Conservation (phyloP, 1,140 invertebrate genomes). For the Mylabris phalerata region DNA sequence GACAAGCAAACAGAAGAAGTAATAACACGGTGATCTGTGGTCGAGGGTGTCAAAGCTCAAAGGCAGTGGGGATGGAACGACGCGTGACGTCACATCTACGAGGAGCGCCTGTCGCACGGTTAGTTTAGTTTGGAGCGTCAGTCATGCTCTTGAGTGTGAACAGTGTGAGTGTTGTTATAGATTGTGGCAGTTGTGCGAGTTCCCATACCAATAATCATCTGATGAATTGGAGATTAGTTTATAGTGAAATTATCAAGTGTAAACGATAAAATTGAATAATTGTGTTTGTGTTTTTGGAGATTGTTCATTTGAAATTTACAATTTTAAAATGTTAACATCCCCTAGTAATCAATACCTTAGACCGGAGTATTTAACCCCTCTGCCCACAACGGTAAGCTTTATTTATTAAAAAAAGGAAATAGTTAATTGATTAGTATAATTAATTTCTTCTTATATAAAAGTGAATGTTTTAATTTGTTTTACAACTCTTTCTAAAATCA, state of each 20-base stretch:
- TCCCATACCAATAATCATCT: too few species aligned
- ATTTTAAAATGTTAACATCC: constrained; percentile 66
- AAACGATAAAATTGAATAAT: background rate
- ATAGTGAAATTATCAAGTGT: too few species aligned
- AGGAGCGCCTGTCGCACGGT: constrained; percentile 28
- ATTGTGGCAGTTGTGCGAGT: background rate
- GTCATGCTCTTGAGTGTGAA: constrained; percentile 25
- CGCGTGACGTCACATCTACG: constrained; percentile 36
- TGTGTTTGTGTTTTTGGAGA: background rate
- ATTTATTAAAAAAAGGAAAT: background rate
- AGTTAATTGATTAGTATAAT: too few species aligned
- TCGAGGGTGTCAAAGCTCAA: constrained; percentile 39
- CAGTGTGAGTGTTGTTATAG: constrained; percentile 5
- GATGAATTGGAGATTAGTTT: too few species aligned
- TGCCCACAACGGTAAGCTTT: constrained; percentile 76
- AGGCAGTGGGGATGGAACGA: constrained; percentile 34
- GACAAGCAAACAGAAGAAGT: constrained; percentile 38
- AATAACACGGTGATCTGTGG: constrained; percentile 39
- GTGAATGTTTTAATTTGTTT: too few species aligned
- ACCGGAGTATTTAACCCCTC: constrained; percentile 84
- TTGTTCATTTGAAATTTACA: background rate
- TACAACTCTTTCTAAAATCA: too few species aligned
- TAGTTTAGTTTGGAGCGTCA: constrained; percentile 18
- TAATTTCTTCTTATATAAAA: too few species aligned
- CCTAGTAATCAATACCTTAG: constrained; percentile 73